Conservation (phyloP, 1,140 invertebrate species). For the Lysiphlebus fabarum region DNA sequence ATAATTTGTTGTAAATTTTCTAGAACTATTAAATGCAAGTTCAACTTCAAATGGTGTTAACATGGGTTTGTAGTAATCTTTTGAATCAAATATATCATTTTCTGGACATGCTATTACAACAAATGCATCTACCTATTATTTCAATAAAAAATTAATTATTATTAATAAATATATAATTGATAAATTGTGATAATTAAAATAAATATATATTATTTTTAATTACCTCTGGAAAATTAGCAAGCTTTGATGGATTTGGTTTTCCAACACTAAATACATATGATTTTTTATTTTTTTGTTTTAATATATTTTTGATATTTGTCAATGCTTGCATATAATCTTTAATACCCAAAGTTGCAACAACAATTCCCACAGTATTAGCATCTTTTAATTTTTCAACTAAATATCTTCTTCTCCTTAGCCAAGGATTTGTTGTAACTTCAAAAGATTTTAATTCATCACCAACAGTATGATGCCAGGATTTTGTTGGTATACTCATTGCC, state of each 20-base stretch:
- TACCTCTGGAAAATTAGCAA: conserved; percentile 90
- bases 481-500: conserved; percentile 55
- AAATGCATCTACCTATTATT: conserved; percentile 80
- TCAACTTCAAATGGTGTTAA: conserved; percentile 92
- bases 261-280: conserved; percentile 89
- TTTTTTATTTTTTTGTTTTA: conserved; percentile 75
- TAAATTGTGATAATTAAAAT: too few relatives aligned
- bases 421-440: conserved; percentile 53
- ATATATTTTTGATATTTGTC: conserved; percentile 68
- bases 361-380: conserved; percentile 79
- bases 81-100: conserved; percentile 76
- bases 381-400: conserved; percentile 87
- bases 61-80: conserved; percentile 86
- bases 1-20: conserved; percentile 64
- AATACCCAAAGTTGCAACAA: conserved; percentile 84
- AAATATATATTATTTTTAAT: background rate
- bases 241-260: conserved; percentile 86
- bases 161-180: conserved; percentile 21
- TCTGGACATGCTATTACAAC: conserved; percentile 88
- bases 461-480: conserved; percentile 55
- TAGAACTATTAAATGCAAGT: conserved; percentile 71
- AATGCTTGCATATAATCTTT: conserved; percentile 77
- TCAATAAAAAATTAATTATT: conserved; percentile 18
- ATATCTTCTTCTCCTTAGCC: conserved; percentile 76
- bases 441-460: conserved; percentile 42